Percentiles rank a stretch among this genome's conserved stretches.
phyloP scores from a whole-genome alignment of 2,113 vertebrate species.

The Prolemur simus region DNA sequence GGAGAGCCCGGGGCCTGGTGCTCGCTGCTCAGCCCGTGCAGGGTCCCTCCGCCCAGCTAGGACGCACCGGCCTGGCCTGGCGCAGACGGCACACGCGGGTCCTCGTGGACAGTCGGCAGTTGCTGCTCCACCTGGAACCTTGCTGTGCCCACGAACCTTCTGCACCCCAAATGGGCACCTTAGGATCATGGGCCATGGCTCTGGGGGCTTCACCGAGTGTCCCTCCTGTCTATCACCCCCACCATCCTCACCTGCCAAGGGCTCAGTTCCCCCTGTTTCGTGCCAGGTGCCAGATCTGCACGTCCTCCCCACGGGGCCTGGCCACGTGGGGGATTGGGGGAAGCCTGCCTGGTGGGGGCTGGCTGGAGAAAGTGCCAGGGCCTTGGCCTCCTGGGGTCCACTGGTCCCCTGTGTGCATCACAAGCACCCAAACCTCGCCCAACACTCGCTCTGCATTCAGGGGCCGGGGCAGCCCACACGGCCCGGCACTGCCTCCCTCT shows the following conservation, averaged over 20 bases:
- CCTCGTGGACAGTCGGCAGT: fast-evolving
- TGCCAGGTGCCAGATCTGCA: background rate
- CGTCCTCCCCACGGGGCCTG: background rate
- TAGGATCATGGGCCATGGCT: fast-evolving
- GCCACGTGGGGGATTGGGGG: no score
- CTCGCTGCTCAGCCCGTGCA: fast-evolving
- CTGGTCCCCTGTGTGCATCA: background rate
- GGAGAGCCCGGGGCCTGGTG: background rate
- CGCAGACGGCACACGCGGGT: background rate
- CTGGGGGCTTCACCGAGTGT: background rate
- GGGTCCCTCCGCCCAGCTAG: background rate
- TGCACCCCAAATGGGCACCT: fast-evolving
- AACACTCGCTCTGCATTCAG: fast-evolving
- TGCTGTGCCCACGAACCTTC: no score
- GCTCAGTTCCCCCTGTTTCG: background rate
- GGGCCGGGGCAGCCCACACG: background rate
- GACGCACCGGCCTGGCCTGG: background rate
- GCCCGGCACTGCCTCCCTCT: background rate
- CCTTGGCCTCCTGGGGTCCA: background rate
- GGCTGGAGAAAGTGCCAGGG: background rate
- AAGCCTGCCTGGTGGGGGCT: no score
- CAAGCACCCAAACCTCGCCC: no score
- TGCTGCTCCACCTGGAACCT: fast-evolving
- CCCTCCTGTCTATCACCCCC: background rate
- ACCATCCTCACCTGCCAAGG: background rate